Base-by-base conservation (phyloP, 1,140 invertebrate genomes). In the Spodoptera litura region DNA sequence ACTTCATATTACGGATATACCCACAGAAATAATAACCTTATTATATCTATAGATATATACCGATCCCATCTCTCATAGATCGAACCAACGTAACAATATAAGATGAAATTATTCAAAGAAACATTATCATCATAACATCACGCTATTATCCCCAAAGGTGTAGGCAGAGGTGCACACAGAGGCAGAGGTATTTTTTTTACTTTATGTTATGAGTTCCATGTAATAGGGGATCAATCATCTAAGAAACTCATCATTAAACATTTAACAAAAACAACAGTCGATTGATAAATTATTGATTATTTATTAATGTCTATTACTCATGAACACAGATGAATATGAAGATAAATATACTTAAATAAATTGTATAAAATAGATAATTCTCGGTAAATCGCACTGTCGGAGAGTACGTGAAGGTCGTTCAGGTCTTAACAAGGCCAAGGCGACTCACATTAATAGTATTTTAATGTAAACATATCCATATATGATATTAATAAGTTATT, bases 371-470 rank as follows among this genome's bases (percentile, higher is more conserved):
- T 6, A 44, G 35, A 64, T 64, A 64, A 64, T 64, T 64, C 61
- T 49, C n/a, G 20, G 61, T 64, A 64, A 64, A 35, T 64, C 12
- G 59, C 35, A 9, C 61, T 62, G 61, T 62, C 62, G 20, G 20
- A 8, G 35, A 62, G 61, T 44, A 15, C 13, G 1, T 73, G 27
- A 53, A 66, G 71, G 71, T 59, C 71, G 71, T 49, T 53, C 11
- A 8, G 71, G 25, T 56, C 70, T 53, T 25, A 73, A 73, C 55
- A 73, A 73, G 71, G 71, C 71, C 71, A 73, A 73, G 71, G 71
- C n/a, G 52, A 38, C 71, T 72, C 20, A 35, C 13, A 44, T 61
- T 62, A 66, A 66, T 62, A 62, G 35, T 59, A 59, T n/a, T 62
- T 38, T n/a, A 52, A 66, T 20, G 51, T 11, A 66, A 9, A 13